Base-by-base conservation (phyloP, 2,888 invertebrate genomes). In the Neoaliturus tenellus region DNA sequence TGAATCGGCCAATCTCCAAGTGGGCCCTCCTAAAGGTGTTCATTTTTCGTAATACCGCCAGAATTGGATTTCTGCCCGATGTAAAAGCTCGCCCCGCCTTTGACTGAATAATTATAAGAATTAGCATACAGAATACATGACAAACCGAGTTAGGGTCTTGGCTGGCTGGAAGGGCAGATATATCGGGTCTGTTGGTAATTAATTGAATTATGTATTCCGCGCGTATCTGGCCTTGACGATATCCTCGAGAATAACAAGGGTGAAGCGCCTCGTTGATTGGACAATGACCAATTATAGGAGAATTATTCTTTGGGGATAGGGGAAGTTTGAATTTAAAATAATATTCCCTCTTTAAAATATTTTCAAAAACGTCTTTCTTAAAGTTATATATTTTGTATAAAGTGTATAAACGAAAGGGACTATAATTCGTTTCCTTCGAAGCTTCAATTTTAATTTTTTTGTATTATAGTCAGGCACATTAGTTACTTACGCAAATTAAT, bases 161-260 rank as follows among this genome's bases (percentile, higher is more conserved):
- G 73, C 39, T 5, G 2, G 14, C 33, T 17, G 31, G 62, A 23
- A 33, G 75, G 48, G 23, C 55, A 33, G 78, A 48, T 78, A 78
- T 78, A 51, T 78, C 17, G 48, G 25, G 33, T 23, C n/a, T 23
- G n/a, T 48, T 55, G 17, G 78, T 78, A 78, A 78, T 78, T 78
- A 78, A 78, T 78, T 78, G 78, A 78, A 78, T 78, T 78, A 78
- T 78, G 78, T 78, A 78, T 78, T 78, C 75, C 78, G 55, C n/a
- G 33, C 55, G 35, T 28, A 33, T 55, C 78, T 78, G 78, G 78
- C 55, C 78, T 78, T 78, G 78, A 78, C 78, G 78, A 78, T 78
- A 78, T 55, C 35, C 55, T 17, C 44, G 73, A 33, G 48, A 78
- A 51, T 31, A 78, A 78, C 75, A 75, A 33, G 78, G 78, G 78